phyloP scores from a whole-genome alignment of 1,140 invertebrate species.

The Pseudomyrmex sp. region DNA sequence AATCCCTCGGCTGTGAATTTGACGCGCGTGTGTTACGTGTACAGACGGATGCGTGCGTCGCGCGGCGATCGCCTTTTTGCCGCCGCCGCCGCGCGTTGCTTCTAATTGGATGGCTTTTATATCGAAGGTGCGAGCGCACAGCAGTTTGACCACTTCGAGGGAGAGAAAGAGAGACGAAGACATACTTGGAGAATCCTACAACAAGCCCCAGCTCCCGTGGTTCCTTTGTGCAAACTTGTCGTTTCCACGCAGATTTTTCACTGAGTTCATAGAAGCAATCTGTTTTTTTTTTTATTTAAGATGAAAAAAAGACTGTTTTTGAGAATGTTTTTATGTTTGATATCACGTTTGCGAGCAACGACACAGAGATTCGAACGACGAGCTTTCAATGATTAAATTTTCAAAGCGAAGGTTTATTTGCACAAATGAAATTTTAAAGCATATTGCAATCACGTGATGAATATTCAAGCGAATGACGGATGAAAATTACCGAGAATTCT shows the following conservation, averaged over 20 bases:
- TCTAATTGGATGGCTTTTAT: conserved; percentile 38
- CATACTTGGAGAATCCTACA: too few species aligned
- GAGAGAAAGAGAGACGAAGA: too few species aligned
- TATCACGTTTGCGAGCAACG: neutral
- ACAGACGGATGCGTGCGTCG: conserved; percentile 59
- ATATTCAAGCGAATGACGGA: neutral
- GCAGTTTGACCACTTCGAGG: neutral
- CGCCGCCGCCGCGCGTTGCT: neutral
- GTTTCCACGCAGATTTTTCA: neutral
- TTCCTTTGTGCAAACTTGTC: neutral
- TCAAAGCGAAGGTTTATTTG: too few species aligned
- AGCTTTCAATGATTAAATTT: too few species aligned
- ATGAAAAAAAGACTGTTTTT: neutral
- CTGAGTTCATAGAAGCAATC: neutral
- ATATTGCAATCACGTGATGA: too few species aligned
- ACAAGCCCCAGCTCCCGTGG: neutral
- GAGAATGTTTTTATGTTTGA: neutral
- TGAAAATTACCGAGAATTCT: neutral
- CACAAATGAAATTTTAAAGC: too few species aligned
- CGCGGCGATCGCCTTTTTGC: conserved; percentile 68
- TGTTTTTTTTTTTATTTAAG: neutral
- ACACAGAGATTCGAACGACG: neutral
- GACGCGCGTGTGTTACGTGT: conserved; percentile 46
- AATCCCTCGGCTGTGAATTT: conserved; percentile 70
- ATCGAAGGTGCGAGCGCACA: neutral